Percentiles rank a stretch among this genome's conserved stretches.
phyloP scores from a whole-genome alignment of 2,888 invertebrate species.

The Patella ulyssiponensis region DNA sequence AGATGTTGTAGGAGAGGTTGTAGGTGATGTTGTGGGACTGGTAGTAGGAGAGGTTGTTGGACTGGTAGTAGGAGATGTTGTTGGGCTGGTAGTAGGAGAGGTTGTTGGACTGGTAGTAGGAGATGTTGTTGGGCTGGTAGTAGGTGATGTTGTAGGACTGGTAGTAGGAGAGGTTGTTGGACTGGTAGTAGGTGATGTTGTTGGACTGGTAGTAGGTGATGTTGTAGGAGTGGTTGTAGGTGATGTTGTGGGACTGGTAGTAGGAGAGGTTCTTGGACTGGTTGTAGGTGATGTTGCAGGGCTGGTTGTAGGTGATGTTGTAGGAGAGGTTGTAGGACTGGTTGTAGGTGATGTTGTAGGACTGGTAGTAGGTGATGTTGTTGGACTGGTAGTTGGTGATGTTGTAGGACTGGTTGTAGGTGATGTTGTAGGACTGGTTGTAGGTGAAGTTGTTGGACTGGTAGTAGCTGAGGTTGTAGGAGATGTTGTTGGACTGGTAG shows the following conservation, averaged over 20 bases:
- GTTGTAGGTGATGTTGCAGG: background rate
- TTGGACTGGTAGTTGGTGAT: background rate
- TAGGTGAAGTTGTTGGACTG: background rate
- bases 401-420: too few relatives aligned
- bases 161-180: background rate
- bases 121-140: background rate
- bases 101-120: background rate
- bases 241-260: background rate
- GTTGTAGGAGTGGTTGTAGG: background rate
- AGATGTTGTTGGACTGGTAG: background rate
- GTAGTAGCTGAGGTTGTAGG: background rate
- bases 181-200: constrained; percentile 1
- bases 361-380: constrained; percentile 4
- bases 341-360: background rate
- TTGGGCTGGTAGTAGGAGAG: background rate
- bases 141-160: background rate
- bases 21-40: background rate
- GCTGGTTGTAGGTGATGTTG: background rate
- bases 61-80: background rate
- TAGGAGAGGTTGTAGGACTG: background rate
- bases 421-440: background rate
- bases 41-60: background rate
- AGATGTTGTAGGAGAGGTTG: background rate
- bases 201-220: background rate
- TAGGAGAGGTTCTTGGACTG: background rate